phyloP scores from a whole-genome alignment of 2,113 vertebrate species.

The Gyps fulvus region DNA sequence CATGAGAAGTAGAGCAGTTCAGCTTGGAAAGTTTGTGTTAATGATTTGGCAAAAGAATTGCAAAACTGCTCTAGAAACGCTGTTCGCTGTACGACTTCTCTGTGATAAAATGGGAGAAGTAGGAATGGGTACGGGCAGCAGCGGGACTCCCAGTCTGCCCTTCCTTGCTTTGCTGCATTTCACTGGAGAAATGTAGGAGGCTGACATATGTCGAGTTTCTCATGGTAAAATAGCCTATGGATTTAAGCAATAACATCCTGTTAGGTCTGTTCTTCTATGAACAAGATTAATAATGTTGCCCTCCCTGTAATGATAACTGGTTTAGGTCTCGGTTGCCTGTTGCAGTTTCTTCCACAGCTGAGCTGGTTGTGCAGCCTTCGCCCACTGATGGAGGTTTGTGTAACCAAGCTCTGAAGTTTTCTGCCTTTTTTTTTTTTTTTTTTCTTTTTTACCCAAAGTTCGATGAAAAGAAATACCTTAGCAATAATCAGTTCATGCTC shows the following conservation, averaged over 20 bases:
- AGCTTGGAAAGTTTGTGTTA: background rate
- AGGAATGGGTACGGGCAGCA: background rate
- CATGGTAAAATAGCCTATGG: background rate
- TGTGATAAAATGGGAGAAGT: background rate
- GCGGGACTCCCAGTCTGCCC: background rate
- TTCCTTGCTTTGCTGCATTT: background rate
- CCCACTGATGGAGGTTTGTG: fast-evolving
- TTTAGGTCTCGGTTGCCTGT: fast-evolving
- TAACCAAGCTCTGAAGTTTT: background rate
- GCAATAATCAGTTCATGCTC: background rate
- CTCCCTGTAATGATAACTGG: background rate
- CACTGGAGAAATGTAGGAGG: background rate
- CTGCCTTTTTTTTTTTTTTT: background rate
- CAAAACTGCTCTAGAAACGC: background rate
- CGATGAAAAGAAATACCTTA: background rate
- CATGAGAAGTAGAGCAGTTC: background rate
- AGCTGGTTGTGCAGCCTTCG: background rate
- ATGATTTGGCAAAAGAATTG: background rate
- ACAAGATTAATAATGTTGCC: background rate
- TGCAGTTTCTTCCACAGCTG: background rate
- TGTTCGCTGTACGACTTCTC: background rate
- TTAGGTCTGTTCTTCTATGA: background rate
- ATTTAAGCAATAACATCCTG: background rate
- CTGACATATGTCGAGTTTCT: background rate
- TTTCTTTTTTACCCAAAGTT: background rate